Percentiles rank a stretch among this genome's conserved stretches.
phyloP scores from a whole-genome alignment of 1,140 invertebrate species.

The Heterodera carotae region DNA sequence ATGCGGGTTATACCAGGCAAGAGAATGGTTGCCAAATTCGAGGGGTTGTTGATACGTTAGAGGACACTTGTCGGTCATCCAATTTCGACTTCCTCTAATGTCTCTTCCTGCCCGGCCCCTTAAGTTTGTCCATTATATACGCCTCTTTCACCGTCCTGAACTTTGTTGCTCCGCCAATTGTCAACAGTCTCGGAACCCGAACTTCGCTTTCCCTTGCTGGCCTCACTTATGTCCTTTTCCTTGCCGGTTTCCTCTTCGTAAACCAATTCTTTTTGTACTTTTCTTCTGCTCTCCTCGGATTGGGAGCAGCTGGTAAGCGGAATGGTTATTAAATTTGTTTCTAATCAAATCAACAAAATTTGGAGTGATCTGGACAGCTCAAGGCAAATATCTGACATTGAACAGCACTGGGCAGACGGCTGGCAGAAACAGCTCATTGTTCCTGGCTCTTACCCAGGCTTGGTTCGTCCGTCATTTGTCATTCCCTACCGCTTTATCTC shows the following conservation, averaged over 20 bases:
- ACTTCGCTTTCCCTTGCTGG: slow-evolving; percentile 45
- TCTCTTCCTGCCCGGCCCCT: no score
- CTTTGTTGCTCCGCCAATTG: slow-evolving; percentile 52
- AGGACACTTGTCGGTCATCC: no score
- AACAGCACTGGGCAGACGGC: slow-evolving; percentile 46
- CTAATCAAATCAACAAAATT: slow-evolving; percentile 17
- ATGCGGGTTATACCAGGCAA: slow-evolving; percentile 44
- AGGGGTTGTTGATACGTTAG: no score
- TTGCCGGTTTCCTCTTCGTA: slow-evolving; percentile 51
- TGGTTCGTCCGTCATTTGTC: slow-evolving; percentile 31
- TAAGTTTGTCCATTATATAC: slow-evolving; percentile 51
- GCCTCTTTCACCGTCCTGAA: slow-evolving; percentile 53
- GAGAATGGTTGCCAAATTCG: no score
- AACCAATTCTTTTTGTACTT: slow-evolving; percentile 51
- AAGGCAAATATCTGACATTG: slow-evolving; percentile 54
- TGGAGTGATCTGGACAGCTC: slow-evolving; percentile 50
- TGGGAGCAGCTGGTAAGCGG: slow-evolving; percentile 52
- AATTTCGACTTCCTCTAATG: no score
- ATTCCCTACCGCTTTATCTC: not conserved
- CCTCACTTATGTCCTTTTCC: slow-evolving; percentile 46
- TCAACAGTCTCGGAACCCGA: slow-evolving; percentile 27
- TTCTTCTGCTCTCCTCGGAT: slow-evolving; percentile 52
- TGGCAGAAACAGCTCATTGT: slow-evolving; percentile 45
- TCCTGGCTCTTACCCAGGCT: slow-evolving; percentile 54
- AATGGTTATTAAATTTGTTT: not conserved